Conservation (phyloP, 2,797 vertebrate species). For the Linurgus olivaceus region DNA sequence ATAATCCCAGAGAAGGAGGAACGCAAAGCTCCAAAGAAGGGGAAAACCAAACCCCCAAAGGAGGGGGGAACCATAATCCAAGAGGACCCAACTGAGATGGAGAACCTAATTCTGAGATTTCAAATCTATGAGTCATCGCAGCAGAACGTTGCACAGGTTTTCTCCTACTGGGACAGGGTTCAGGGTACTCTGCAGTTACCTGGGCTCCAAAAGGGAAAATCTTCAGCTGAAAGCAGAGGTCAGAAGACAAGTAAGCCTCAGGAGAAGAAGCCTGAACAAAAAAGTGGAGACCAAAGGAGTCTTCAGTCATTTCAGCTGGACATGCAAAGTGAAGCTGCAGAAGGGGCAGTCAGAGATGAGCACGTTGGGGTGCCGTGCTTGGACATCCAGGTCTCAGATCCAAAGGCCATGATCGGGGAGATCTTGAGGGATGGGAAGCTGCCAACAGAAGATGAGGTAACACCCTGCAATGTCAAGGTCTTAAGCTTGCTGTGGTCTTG, state of each 20-base stretch:
- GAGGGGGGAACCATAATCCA: accelerated
- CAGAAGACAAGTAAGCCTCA: background rate
- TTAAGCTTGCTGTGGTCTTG: too few relatives aligned
- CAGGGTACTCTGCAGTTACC: constrained; percentile 29
- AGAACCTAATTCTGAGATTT: constrained; percentile 76
- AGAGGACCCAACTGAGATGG: background rate
- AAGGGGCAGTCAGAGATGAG: background rate
- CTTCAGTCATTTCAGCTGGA: background rate
- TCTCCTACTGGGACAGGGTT: constrained; percentile 84
- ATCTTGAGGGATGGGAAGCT: too few relatives aligned
- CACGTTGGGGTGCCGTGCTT: too few relatives aligned
- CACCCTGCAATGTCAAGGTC: too few relatives aligned
- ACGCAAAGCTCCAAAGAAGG: too few relatives aligned
- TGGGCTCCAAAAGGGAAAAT: background rate
- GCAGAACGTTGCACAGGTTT: constrained; percentile 71
- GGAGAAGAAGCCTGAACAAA: background rate
- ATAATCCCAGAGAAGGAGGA: too few relatives aligned
- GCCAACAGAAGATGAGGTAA: too few relatives aligned
- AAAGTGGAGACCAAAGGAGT: accelerated
- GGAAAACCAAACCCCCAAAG: too few relatives aligned
- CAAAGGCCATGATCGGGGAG: too few relatives aligned
- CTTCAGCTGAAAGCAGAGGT: background rate
- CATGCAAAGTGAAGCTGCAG: background rate
- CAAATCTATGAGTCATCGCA: constrained; percentile 75
- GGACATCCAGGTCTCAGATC: too few relatives aligned